Evolutionary conservation across 2,797 vertebrate species (phyloP).

Genomic region (Morus bassanus): DNA sequence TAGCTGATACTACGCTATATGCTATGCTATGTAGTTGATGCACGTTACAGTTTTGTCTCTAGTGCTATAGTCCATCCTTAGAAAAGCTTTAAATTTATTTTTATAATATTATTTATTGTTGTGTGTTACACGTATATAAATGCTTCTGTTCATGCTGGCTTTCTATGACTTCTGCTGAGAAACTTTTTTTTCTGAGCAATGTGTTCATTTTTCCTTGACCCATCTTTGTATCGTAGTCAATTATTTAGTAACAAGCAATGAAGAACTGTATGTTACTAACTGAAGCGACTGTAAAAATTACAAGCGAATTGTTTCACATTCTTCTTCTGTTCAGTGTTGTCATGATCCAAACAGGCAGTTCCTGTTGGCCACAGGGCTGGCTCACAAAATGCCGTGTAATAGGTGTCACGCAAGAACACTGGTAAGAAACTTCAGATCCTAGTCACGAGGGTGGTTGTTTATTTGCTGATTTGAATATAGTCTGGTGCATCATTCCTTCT

Average conservation of each 20-base stretch:
- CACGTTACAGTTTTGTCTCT: neutral
- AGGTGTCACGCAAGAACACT: neutral
- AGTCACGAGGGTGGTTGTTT: accelerated
- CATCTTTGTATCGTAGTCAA: neutral
- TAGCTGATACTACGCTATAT: neutral
- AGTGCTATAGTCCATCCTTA: neutral
- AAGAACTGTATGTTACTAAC: neutral
- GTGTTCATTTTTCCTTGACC: neutral
- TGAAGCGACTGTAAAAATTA: neutral
- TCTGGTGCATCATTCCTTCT: neutral
- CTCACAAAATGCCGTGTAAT: neutral
- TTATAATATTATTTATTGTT: neutral
- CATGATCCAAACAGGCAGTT: neutral
- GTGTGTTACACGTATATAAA: neutral
- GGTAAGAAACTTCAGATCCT: neutral
- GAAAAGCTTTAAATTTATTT: neutral
- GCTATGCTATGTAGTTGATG: neutral
- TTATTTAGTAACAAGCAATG: neutral
- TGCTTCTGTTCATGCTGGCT: neutral
- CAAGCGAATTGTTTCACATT: neutral
- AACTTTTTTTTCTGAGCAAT: neutral
- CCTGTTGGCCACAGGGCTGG: neutral
- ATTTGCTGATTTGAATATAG: neutral
- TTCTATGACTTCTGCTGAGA: neutral
- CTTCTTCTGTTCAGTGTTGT: neutral